Evolutionary conservation across 2,113 vertebrate species (phyloP), one percentile per base, ranked within the genome.

Genomic region (Scomber japonicus): DNA sequence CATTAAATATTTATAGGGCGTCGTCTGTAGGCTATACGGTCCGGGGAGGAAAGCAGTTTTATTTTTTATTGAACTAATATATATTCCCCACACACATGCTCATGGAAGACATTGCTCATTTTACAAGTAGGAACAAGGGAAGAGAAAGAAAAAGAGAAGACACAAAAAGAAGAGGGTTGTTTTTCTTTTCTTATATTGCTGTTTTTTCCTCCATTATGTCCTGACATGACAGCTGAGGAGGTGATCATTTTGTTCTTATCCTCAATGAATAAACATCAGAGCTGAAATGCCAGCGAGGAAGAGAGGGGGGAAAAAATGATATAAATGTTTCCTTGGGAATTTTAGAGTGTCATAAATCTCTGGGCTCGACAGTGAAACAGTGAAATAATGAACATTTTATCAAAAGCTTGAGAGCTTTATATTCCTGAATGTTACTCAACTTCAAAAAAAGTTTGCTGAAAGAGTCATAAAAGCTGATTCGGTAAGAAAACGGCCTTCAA

Each of bases 1-100:
- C 93, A 95, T 96, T 96, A 97, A 97, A 96, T 97, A 97, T 98
- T 96, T 94, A 97, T 92, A 84, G 87, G 65, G 69, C 57, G 50
- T 81, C 49, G 59, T 89, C 88, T 85, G 75, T 35, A 74, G 80
- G 83, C 89, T 90, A 61, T 84, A 88, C 16, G 86, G 82, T 86
- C 80, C 51, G 55, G 71, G 81, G 86, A 21, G 21, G 70, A 86
- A 27, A 54, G 89, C 79, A 65, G 60, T 82, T 84, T 73, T 40
- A 80, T 84, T 84, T 88, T 92, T 94, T 93, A 94, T 91, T 93
- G 91, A 80, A 70, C 85, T 89, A 82, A 91, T 93, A 91, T 87
- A 83, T 86, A 91, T 89, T 86, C 86, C 83, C 78, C 59, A 55
- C 88, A 55, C 88, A 89, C 83, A 84, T 59, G 68, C 78, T 79